A percentile compares a stretch with the other conserved stretches of the same genome.
Conservation (phyloP, 2,113 vertebrate species). For the Mus musculus region DNA sequence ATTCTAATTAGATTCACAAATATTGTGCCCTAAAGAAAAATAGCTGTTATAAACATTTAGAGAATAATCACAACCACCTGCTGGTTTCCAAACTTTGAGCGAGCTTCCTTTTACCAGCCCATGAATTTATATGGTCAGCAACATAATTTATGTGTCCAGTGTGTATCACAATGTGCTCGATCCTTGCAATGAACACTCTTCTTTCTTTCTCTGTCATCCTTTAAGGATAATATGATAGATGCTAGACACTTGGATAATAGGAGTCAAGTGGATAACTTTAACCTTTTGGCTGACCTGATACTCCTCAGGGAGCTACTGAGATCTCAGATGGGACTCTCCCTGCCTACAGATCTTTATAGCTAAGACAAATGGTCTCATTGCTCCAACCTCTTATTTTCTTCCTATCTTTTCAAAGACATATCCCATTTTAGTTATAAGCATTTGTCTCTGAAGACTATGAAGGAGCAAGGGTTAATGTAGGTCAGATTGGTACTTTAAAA, state of each 20-base stretch:
- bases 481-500: conserved; percentile 38
- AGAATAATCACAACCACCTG: not conserved
- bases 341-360: not conserved
- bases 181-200: not conserved
- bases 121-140: not conserved
- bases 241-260: not conserved
- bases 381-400: not conserved
- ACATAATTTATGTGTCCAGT: not conserved
- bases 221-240: not conserved
- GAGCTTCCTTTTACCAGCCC: not conserved
- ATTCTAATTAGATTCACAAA: not conserved
- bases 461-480: not conserved
- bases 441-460: not conserved
- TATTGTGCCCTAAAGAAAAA: not conserved
- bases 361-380: not conserved
- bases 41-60: not conserved
- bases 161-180: not conserved
- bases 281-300: not conserved
- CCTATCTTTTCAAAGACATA: not conserved
- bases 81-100: conserved; percentile 7
- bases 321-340: not conserved
- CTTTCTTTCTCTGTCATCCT: not conserved
- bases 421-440: not conserved
- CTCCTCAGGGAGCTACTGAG: not conserved
- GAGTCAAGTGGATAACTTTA: not conserved